Evolutionary conservation across 1,140 invertebrate species (phyloP).

Genomic region (Bombus confusus): DNA sequence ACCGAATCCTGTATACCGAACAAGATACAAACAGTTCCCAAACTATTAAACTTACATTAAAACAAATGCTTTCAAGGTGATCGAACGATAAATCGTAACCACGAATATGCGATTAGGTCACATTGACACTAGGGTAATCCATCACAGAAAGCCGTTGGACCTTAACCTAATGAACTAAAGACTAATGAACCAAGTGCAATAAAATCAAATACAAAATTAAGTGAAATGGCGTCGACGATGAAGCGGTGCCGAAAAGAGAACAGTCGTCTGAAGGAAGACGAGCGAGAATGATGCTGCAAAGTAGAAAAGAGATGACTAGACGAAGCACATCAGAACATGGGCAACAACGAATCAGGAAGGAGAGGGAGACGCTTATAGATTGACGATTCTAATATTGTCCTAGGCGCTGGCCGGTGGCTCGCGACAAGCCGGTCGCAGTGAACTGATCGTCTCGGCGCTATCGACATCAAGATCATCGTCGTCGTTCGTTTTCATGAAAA

Average conservation of each 20-base stretch:
- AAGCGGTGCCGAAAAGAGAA: background rate
- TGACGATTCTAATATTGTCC: conserved; percentile 81
- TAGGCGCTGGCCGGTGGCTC: conserved; percentile 70
- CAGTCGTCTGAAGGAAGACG: background rate
- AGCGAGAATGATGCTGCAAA: conserved; percentile 21
- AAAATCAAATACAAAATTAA: background rate
- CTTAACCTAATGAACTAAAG: no score
- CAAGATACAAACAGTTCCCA: no score
- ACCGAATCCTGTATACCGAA: no score
- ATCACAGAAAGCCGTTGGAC: no score
- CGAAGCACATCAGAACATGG: conserved; percentile 23
- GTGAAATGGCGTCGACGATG: background rate
- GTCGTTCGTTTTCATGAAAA: conserved; percentile 22
- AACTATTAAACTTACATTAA: no score
- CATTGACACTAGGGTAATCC: background rate
- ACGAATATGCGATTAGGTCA: background rate
- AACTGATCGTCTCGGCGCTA: conserved; percentile 58
- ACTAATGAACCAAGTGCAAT: no score
- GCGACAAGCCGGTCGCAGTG: conserved; percentile 65
- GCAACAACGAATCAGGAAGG: conserved; percentile 22
- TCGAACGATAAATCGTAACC: background rate
- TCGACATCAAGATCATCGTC: conserved; percentile 38
- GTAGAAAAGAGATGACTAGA: conserved; percentile 25
- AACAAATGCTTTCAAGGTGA: no score
- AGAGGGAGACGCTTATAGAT: conserved; percentile 61